Conservation (phyloP, 2,113 vertebrate species). For the Leucopternis melanops region DNA sequence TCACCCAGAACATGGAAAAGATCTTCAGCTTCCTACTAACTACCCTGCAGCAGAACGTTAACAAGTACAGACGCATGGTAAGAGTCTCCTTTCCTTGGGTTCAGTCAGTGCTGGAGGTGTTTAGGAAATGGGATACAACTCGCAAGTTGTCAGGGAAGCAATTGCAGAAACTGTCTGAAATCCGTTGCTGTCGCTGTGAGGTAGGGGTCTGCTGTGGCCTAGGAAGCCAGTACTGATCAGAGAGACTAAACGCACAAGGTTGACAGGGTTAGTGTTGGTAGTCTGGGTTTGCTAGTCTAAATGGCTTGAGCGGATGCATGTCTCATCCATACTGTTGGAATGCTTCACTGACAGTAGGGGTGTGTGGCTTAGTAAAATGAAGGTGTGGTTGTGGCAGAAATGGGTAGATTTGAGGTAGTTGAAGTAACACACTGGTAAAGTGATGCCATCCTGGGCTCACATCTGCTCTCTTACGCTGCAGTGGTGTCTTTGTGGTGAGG, state of each 20-base stretch:
- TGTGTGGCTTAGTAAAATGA: not conserved
- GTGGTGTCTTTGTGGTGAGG: not conserved
- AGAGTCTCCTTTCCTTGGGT: not conserved
- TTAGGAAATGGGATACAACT: not conserved
- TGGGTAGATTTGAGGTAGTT: not conserved
- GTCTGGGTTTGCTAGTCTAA: not conserved
- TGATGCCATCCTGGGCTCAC: fast-evolving
- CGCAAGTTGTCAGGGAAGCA: not conserved
- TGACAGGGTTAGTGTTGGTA: not conserved
- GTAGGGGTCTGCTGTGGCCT: not conserved
- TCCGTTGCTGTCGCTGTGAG: not conserved
- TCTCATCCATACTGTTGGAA: not conserved
- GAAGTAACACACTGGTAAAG: not conserved
- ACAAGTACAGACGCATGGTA: conserved; percentile 80
- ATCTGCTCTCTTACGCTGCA: not conserved
- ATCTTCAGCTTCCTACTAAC: conserved; percentile 90
- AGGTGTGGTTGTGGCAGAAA: not conserved
- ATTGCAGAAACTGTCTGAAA: not conserved
- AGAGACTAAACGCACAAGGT: not conserved
- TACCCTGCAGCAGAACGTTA: conserved; percentile 85
- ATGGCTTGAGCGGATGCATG: not conserved
- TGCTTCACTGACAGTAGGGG: not conserved
- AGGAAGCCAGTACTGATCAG: not conserved
- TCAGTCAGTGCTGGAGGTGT: not conserved
- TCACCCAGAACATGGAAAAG: conserved; percentile 94